phyloP scores from a whole-genome alignment of 2,888 invertebrate species.

The Pinctada fucata region DNA sequence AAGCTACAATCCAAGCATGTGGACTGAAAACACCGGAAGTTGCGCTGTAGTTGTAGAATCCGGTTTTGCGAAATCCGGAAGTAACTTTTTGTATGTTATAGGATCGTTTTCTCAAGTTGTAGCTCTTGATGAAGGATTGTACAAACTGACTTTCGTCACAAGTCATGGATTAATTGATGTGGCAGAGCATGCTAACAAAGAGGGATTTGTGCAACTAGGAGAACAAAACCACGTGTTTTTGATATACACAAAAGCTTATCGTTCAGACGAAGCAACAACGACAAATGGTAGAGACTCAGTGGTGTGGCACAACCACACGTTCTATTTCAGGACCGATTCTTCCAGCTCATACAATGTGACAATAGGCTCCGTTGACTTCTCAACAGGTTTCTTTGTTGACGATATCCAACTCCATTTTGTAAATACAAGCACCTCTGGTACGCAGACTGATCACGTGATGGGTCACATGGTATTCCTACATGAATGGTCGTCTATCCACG shows the following conservation, averaged over 20 bases:
- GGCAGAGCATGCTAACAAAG: slow-evolving; percentile 24
- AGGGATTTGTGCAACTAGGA: slow-evolving; percentile 40
- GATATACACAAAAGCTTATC: slow-evolving; percentile 26
- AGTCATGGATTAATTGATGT: slow-evolving; percentile 20
- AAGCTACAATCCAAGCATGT: not conserved
- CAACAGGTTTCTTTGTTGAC: slow-evolving; percentile 37
- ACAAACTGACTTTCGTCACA: slow-evolving; percentile 31
- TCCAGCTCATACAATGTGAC: not conserved
- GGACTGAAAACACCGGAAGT: slow-evolving; percentile 11
- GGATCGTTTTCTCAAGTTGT: slow-evolving; percentile 35
- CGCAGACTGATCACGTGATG: slow-evolving; percentile 11
- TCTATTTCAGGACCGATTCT: slow-evolving; percentile 15
- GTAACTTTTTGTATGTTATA: slow-evolving; percentile 23
- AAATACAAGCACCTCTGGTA: not conserved
- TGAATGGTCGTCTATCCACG: slow-evolving; percentile 35
- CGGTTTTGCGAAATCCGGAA: slow-evolving; percentile 28
- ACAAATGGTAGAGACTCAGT: slow-evolving; percentile 4
- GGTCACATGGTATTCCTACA: slow-evolving; percentile 21
- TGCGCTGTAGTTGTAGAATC: slow-evolving; percentile 32
- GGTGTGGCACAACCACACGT: slow-evolving; percentile 38
- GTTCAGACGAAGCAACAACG: not conserved
- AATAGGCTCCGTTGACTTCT: slow-evolving; percentile 29
- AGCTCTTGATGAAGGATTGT: slow-evolving; percentile 5
- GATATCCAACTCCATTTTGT: slow-evolving; percentile 28
- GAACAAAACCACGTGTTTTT: slow-evolving; percentile 30